phyloP scores from a whole-genome alignment of 2,888 invertebrate genomes.

The Teleiodes luculella region DNA sequence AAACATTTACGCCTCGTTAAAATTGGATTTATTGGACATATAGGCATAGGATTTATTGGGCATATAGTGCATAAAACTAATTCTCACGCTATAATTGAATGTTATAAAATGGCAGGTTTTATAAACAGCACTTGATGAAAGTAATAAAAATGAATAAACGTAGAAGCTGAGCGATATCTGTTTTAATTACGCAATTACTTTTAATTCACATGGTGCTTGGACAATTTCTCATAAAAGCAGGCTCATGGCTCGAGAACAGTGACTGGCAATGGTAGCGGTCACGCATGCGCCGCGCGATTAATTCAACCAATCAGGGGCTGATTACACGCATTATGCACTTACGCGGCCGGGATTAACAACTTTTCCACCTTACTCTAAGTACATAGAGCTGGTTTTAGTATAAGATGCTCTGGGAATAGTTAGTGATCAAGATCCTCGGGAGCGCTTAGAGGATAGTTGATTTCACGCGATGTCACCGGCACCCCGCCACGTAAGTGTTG shows the following conservation, averaged over 20 bases:
- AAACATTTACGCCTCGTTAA: too few relatives aligned
- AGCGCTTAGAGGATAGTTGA: conserved; percentile 54
- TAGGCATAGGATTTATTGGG: too few relatives aligned
- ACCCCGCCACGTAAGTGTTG: conserved; percentile 36
- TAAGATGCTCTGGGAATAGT: not conserved
- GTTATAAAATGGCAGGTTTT: not conserved
- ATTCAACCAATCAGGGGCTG: conserved; percentile 76
- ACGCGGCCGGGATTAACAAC: conserved; percentile 45
- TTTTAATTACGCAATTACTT: conserved; percentile 73
- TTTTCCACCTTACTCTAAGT: conserved; percentile 26
- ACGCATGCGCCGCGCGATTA: conserved; percentile 73
- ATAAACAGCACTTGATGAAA: conserved; percentile 15
- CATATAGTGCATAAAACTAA: not conserved
- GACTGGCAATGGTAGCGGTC: conserved; percentile 66
- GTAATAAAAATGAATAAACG: conserved; percentile 20
- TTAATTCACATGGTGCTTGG: conserved; percentile 61
- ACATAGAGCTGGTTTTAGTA: conserved; percentile 35
- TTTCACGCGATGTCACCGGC: conserved; percentile 65
- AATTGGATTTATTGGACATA: too few relatives aligned
- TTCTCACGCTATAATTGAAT: not conserved
- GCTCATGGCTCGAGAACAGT: conserved; percentile 35
- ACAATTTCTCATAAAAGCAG: conserved; percentile 64
- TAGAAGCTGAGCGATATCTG: conserved; percentile 46
- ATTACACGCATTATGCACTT: conserved; percentile 72
- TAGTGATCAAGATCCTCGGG: conserved; percentile 27